phyloP scores from a whole-genome alignment of 2,797 vertebrate species.

The Amazona ochrocephala region DNA sequence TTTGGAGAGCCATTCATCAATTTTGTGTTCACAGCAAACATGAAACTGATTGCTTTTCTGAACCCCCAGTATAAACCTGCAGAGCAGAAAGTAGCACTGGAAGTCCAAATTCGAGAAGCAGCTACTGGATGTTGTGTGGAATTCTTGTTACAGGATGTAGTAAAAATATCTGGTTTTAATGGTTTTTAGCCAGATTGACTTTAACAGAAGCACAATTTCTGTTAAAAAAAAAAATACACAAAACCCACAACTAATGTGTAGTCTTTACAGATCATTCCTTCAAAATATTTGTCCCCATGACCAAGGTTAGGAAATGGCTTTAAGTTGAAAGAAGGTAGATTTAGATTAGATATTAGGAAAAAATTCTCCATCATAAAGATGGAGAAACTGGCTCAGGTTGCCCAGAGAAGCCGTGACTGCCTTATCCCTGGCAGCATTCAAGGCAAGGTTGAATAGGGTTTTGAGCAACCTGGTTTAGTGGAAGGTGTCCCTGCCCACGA shows the following conservation, averaged over 20 bases:
- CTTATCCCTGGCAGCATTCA: neutral
- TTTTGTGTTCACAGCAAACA: neutral
- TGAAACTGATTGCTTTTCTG: neutral
- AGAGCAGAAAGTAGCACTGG: neutral
- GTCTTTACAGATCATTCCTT: neutral
- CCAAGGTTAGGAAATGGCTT: neutral
- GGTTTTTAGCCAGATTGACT: neutral
- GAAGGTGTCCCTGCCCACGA: neutral
- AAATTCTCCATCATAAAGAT: neutral
- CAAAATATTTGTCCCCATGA: neutral
- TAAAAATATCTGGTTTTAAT: neutral
- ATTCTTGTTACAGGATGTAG: neutral
- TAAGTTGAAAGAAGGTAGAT: neutral
- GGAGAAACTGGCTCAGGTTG: neutral
- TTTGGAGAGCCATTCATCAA: neutral
- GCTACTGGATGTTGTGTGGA: neutral
- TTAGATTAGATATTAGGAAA: neutral
- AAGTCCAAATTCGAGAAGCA: neutral
- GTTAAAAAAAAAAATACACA: neutral
- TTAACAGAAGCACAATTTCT: neutral
- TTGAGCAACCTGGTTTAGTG: neutral
- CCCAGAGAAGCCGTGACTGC: neutral
- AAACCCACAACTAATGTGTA: fast-evolving
- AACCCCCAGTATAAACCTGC: fast-evolving
- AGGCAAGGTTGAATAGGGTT: neutral